These are phyloP conservation scores for Lutjanus campechanus DNA, from an alignment of 2,797 vertebrate species.

Conservation along the genomic window DNA sequence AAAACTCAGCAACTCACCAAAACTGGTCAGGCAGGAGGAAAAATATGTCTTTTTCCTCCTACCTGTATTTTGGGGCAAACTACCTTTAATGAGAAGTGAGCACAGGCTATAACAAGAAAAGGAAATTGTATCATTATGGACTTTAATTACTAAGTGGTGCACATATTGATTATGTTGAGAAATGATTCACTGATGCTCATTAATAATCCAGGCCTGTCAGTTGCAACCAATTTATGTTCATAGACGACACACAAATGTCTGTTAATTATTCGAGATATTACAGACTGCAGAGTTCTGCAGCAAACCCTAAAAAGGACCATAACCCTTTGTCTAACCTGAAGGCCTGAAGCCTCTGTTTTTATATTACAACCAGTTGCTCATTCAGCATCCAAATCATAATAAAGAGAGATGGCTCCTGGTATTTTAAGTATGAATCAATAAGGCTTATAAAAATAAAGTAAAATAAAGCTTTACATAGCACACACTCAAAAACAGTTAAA, in stretches of 20 bases:
- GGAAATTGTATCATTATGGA: constrained; percentile 2
- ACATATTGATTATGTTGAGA: constrained; percentile 30
- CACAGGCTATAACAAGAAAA: constrained; percentile 22
- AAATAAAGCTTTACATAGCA: background rate
- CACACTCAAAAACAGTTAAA: background rate
- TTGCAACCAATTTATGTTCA: constrained; percentile 19
- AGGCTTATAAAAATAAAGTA: background rate
- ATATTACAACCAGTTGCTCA: background rate
- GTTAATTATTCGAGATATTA: background rate
- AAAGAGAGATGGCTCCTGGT: background rate
- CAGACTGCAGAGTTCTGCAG: background rate
- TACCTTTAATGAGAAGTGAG: background rate
- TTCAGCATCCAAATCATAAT: constrained; percentile 4
- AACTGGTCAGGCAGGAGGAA: too few relatives aligned
- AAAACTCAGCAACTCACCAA: too few relatives aligned
- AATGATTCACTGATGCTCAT: constrained; percentile 41
- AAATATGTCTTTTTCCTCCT: too few relatives aligned
- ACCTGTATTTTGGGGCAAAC: too few relatives aligned
- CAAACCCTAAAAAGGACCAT: background rate
- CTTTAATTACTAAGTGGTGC: constrained; percentile 23
- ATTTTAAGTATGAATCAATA: constrained; percentile 23
- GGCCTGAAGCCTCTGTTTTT: background rate
- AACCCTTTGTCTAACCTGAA: constrained; percentile 1
- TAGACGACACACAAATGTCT: background rate
- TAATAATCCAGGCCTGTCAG: constrained; percentile 44